phyloP scores from a whole-genome alignment of 2,888 invertebrate genomes.

The Caenorhabditis drosophilae region DNA sequence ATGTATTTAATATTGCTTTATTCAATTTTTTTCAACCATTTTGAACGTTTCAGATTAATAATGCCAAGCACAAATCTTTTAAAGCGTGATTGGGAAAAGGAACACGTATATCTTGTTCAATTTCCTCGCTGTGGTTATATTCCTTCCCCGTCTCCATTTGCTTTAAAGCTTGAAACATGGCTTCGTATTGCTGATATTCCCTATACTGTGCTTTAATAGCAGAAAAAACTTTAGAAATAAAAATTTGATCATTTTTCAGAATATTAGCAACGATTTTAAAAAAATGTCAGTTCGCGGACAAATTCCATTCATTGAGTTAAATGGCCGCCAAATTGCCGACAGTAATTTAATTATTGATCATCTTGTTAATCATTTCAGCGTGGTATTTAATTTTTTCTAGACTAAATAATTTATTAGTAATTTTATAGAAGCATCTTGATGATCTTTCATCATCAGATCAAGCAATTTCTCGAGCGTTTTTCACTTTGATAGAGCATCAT shows the following conservation, averaged over 20 bases:
- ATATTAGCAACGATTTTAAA: constrained; percentile 61
- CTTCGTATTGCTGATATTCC: constrained; percentile 87
- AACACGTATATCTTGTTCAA: constrained; percentile 90
- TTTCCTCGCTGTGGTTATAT: constrained; percentile 87
- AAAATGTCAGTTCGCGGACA: constrained; percentile 58
- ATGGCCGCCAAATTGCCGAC: constrained; percentile 91
- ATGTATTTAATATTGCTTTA: background rate
- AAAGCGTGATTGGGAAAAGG: constrained; percentile 71
- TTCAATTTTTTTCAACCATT: constrained; percentile 9
- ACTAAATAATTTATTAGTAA: too few species aligned
- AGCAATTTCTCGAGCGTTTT: constrained; percentile 50
- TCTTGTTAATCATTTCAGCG: constrained; percentile 39
- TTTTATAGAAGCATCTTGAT: constrained; percentile 10
- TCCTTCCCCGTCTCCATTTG: constrained; percentile 88
- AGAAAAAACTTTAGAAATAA: background rate
- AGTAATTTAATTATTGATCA: constrained; percentile 81
- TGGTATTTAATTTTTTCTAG: too few species aligned
- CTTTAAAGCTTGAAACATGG: constrained; percentile 95
- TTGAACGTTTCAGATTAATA: too few species aligned
- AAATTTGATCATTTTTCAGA: constrained; percentile 52
- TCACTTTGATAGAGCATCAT: constrained; percentile 55
- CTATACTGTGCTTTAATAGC: constrained; percentile 80
- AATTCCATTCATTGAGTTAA: constrained; percentile 90
- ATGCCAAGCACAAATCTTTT: constrained; percentile 53
- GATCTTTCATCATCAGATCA: constrained; percentile 41